Evolutionary conservation across 1,140 invertebrate species (phyloP).

Genomic region (Heliconius himera): DNA sequence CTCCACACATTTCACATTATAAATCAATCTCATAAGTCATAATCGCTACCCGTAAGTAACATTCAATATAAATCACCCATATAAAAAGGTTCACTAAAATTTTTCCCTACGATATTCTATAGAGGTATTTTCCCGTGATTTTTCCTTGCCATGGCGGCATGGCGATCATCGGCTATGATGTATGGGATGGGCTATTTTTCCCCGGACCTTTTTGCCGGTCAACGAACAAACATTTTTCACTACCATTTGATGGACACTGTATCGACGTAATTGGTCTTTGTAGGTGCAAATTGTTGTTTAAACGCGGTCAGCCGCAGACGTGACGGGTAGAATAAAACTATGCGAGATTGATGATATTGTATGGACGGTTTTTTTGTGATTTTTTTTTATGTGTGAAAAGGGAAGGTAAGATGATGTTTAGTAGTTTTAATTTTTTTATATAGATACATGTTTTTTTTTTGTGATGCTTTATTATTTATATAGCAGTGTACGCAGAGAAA

Average conservation of each 20-base stretch:
- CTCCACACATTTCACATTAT: not conserved
- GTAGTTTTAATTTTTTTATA: not conserved
- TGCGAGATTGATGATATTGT: constrained; percentile 17
- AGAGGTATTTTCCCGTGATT: constrained; percentile 44
- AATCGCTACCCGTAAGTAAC: constrained; percentile 19
- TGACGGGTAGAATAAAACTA: constrained; percentile 40
- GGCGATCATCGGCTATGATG: constrained; percentile 37
- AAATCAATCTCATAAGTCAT: constrained; percentile 1
- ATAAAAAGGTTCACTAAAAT: constrained; percentile 20
- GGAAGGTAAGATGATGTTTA: not conserved
- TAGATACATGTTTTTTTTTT: too few relatives aligned
- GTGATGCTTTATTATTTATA: too few relatives aligned
- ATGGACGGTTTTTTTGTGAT: not conserved
- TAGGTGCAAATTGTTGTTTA: constrained; percentile 57
- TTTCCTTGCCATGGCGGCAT: constrained; percentile 42
- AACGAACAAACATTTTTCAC: constrained; percentile 54
- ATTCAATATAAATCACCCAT: constrained; percentile 35
- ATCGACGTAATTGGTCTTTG: constrained; percentile 62
- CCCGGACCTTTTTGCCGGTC: constrained; percentile 48
- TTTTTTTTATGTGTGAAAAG: not conserved
- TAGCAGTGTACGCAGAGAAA: too few relatives aligned
- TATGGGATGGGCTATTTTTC: constrained; percentile 40
- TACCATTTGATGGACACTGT: constrained; percentile 54
- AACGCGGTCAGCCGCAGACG: constrained; percentile 48
- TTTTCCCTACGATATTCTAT: constrained; percentile 35